phyloP scores from a whole-genome alignment of 2,888 invertebrate species.

The Dynastes hyllus region DNA sequence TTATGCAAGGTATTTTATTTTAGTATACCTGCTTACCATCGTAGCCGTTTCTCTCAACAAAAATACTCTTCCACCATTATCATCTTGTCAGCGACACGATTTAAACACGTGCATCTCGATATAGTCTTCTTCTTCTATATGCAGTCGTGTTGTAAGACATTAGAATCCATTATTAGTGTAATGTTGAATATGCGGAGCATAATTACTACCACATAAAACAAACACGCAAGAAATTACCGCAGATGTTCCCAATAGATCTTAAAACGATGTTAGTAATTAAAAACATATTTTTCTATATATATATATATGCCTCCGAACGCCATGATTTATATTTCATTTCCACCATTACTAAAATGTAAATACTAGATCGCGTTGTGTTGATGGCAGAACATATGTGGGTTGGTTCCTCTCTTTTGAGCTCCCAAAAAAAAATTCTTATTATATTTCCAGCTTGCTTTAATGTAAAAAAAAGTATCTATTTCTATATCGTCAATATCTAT shows the following conservation, averaged over 20 bases:
- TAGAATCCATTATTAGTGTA: slow-evolving; percentile 9
- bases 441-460: slow-evolving; percentile 11
- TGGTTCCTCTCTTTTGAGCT: not conserved
- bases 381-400: slow-evolving; percentile 3
- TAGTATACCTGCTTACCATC: not conserved
- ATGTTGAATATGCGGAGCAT: not conserved
- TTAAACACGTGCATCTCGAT: slow-evolving; percentile 11
- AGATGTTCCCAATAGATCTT: slow-evolving; percentile 37
- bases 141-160: not conserved
- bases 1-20: not conserved
- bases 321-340: slow-evolving; percentile 31
- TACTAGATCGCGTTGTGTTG: slow-evolving; percentile 20
- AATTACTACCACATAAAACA: slow-evolving; percentile 23
- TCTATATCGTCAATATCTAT: slow-evolving; percentile 8
- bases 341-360: slow-evolving; percentile 27
- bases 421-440: not conserved
- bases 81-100: slow-evolving; percentile 22
- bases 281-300: slow-evolving; percentile 36
- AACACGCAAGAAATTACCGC: slow-evolving; percentile 30
- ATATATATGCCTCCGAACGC: slow-evolving; percentile 9
- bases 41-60: slow-evolving; percentile 2
- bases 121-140: not conserved
- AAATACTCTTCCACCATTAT: slow-evolving; percentile 20
- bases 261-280: slow-evolving; percentile 31
- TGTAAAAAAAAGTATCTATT: not conserved